phyloP scores from a whole-genome alignment of 2,888 invertebrate species.

The Phortica magna region DNA sequence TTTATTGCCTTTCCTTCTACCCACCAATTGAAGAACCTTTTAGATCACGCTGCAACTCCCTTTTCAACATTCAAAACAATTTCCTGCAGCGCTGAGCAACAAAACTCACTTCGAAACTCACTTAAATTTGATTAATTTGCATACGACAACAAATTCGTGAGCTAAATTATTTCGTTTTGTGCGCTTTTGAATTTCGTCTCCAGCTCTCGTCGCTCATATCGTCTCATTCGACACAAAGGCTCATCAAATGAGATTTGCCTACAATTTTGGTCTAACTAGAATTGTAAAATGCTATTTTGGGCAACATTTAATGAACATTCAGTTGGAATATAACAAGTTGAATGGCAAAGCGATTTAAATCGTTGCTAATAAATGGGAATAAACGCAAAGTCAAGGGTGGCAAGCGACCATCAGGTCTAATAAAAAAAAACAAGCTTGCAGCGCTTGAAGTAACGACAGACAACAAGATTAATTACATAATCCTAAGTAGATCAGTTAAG shows the following conservation, averaged over 20 bases:
- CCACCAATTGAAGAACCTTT: conserved; percentile 17
- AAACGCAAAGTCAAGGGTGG: too few species aligned
- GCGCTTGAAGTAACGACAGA: not conserved
- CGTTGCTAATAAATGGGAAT: not conserved
- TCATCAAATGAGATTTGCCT: not conserved
- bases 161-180: conserved; percentile 75
- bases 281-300: conserved; percentile 23
- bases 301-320: conserved; percentile 24
- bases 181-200: conserved; percentile 14
- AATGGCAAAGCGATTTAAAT: not conserved
- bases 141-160: conserved; percentile 79
- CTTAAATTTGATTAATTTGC: conserved; percentile 78
- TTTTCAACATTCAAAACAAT: not conserved
- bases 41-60: not conserved
- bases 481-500: not conserved
- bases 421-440: not conserved
- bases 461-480: not conserved
- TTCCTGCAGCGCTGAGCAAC: not conserved
- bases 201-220: not conserved
- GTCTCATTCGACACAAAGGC: not conserved
- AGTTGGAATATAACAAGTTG: conserved; percentile 21
- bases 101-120: conserved; percentile 48
- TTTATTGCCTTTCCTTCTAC: too few species aligned
- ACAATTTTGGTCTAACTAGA: conserved; percentile 18
- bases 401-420: not conserved